Percentiles rank a stretch among this genome's conserved stretches.
Conservation (phyloP, 2,113 vertebrate species). For the Panthera uncia region DNA sequence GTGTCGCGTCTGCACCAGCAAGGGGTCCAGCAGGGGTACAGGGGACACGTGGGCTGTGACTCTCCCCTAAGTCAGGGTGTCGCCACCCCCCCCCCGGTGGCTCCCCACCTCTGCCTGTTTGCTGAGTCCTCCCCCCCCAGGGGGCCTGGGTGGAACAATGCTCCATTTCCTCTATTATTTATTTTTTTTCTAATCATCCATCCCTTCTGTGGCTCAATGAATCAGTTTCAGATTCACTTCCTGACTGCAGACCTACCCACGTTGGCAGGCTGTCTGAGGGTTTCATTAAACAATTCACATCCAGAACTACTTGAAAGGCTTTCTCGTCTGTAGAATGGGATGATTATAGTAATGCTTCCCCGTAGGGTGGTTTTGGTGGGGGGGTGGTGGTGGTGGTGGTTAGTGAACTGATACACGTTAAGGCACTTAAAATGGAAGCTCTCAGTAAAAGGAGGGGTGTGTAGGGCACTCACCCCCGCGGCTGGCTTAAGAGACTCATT, state of each 20-base stretch:
- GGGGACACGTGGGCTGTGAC: not conserved
- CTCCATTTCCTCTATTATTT: not conserved
- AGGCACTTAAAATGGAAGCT: too few species aligned
- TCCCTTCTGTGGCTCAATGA: not conserved
- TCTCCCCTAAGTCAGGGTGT: not conserved
- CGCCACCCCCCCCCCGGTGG: too few species aligned
- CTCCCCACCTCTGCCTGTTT: not conserved
- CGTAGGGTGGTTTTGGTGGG: too few species aligned
- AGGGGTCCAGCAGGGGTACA: not conserved
- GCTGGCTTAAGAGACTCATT: not conserved
- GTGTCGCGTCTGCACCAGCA: accelerated
- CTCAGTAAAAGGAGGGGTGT: not conserved
- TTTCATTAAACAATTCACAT: not conserved
- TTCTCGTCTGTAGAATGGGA: not conserved
- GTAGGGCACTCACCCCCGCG: accelerated
- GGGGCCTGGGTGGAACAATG: not conserved
- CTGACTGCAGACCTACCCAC: not conserved
- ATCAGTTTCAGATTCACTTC: not conserved
- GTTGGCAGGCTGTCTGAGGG: not conserved
- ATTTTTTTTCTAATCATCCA: not conserved
- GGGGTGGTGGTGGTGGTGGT: too few species aligned
- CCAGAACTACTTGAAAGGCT: not conserved
- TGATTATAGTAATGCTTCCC: too few species aligned
- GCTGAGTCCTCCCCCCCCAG: not conserved
- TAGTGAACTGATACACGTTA: too few species aligned